These are phyloP conservation scores for Pseudochromis fuscus DNA, from an alignment of 2,797 vertebrate species.

Conservation along the genomic window DNA sequence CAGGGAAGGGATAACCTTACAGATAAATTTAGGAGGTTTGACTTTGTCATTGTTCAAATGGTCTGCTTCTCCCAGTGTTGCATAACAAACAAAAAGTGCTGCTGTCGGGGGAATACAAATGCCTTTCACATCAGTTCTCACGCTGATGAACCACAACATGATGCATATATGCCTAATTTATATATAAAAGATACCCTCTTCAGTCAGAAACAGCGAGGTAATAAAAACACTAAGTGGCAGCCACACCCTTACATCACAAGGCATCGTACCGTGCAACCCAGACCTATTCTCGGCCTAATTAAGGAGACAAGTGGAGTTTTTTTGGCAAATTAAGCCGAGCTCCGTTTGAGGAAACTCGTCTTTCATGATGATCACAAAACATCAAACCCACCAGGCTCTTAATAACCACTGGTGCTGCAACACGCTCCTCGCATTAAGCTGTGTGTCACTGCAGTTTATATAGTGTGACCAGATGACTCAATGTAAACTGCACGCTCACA, in stretches of 20 bases:
- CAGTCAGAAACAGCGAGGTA: constrained; percentile 32
- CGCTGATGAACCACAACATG: constrained; percentile 39
- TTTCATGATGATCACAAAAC: constrained; percentile 60
- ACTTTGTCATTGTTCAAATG: constrained; percentile 34
- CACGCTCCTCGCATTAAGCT: constrained; percentile 38
- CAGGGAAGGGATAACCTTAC: constrained; percentile 49
- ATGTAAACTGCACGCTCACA: constrained; percentile 38
- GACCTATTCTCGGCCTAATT: constrained; percentile 56
- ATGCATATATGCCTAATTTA: constrained; percentile 53
- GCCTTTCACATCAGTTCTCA: constrained; percentile 19
- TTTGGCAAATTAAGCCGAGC: constrained; percentile 50
- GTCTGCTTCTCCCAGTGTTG: constrained; percentile 9
- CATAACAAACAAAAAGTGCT: no score
- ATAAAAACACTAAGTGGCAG: constrained; percentile 48
- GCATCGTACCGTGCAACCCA: constrained; percentile 33
- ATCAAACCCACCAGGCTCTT: constrained; percentile 57
- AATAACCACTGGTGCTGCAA: constrained; percentile 42
- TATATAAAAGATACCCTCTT: constrained; percentile 56
- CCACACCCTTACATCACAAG: constrained; percentile 67
- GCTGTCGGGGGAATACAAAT: constrained; percentile 19
- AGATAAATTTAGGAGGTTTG: constrained; percentile 48
- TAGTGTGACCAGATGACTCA: constrained; percentile 45
- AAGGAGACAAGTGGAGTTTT: constrained; percentile 51
- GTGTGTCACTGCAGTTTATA: constrained; percentile 56
- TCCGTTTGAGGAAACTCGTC: constrained; percentile 50